A percentile compares a stretch with the other conserved stretches of the same genome.
phyloP scores from a whole-genome alignment of 2,888 invertebrate genomes.

The Plebejus anna region DNA sequence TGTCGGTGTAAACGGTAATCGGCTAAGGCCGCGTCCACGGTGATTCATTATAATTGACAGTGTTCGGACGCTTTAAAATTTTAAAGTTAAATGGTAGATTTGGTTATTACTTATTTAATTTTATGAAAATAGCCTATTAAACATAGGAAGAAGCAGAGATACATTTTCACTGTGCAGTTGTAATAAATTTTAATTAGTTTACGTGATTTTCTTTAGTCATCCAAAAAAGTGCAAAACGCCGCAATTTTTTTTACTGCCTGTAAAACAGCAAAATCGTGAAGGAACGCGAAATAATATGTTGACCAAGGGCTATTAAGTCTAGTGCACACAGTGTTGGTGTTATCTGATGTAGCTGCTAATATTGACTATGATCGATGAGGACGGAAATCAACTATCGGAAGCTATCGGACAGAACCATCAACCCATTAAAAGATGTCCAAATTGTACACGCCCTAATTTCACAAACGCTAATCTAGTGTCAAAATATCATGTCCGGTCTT shows the following conservation, averaged over 20 bases:
- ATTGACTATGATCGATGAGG: background rate
- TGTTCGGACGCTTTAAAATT: background rate
- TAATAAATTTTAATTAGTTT: too few relatives aligned
- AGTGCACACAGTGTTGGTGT: background rate
- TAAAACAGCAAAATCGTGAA: too few relatives aligned
- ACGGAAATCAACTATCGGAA: background rate
- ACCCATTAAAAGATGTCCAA: background rate
- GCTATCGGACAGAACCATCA: background rate
- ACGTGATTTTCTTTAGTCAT: too few relatives aligned
- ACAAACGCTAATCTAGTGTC: too few relatives aligned
- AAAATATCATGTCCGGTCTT: too few relatives aligned
- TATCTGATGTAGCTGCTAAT: background rate
- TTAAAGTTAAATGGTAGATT: background rate
- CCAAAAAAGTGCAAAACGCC: too few relatives aligned
- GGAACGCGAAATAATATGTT: too few relatives aligned
- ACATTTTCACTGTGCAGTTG: too few relatives aligned
- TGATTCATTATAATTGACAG: background rate
- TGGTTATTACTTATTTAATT: too few relatives aligned
- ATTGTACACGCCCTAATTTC: background rate
- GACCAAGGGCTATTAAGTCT: background rate
- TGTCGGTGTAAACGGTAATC: slow-evolving; percentile 30
- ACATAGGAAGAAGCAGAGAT: too few relatives aligned
- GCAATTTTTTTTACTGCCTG: too few relatives aligned
- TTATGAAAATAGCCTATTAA: too few relatives aligned
- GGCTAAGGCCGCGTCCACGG: slow-evolving; percentile 11